Evolutionary conservation across 2,113 vertebrate genomes (phyloP).

Genomic region (Rhinolophus sinicus): DNA sequence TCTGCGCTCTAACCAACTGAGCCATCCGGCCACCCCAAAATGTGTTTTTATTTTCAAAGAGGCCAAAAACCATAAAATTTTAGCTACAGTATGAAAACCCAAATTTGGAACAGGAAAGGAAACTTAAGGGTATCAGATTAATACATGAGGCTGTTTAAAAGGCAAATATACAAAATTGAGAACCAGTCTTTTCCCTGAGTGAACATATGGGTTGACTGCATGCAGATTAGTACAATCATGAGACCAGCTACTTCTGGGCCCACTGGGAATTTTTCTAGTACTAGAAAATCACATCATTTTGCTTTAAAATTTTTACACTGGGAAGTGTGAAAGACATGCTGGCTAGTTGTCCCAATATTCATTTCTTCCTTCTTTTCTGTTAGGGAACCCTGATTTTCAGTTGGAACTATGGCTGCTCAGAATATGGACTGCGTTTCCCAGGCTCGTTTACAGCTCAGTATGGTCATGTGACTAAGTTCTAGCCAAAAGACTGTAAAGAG

Average conservation of each 20-base stretch:
- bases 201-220: background rate
- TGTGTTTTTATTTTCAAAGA: background rate
- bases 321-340: background rate
- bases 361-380: background rate
- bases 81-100: background rate
- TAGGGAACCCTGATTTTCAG: background rate
- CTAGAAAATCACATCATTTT: background rate
- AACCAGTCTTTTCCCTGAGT: background rate
- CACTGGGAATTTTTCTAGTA: background rate
- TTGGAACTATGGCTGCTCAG: background rate
- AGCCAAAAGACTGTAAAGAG: background rate
- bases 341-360: background rate
- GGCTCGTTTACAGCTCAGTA: background rate
- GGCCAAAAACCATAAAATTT: background rate
- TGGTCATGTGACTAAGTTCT: conserved; percentile 9
- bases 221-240: background rate
- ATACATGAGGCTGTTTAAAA: background rate
- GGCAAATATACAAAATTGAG: background rate
- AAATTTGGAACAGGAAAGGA: background rate
- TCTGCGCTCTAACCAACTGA: too few relatives aligned
- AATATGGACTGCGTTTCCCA: conserved; percentile 35
- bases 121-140: background rate
- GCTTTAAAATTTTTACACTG: background rate
- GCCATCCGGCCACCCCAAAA: background rate
- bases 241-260: background rate